These are phyloP conservation scores for Phoxinus dragarum DNA, from an alignment of 2,797 vertebrate genomes.

Conservation along the genomic window DNA sequence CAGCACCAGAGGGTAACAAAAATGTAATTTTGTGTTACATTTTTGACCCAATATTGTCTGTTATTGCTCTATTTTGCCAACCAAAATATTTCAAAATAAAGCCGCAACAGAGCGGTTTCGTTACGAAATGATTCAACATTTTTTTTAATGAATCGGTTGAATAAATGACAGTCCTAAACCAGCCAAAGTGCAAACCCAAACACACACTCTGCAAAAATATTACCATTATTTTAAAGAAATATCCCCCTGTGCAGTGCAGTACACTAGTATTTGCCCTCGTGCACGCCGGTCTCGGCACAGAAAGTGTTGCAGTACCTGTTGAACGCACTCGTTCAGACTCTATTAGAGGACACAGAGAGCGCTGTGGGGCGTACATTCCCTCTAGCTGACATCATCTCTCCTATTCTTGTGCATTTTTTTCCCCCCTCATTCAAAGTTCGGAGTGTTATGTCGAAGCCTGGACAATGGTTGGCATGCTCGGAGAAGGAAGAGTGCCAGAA, in stretches of 20 bases:
- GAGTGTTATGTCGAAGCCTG: conserved; percentile 44
- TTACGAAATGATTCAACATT: too few relatives aligned
- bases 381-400: conserved; percentile 68
- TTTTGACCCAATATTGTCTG: too few relatives aligned
- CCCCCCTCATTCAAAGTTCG: conserved; percentile 51
- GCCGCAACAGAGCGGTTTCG: too few relatives aligned
- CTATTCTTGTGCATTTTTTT: conserved; percentile 48
- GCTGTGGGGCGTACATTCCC: conserved; percentile 65
- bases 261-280: background rate
- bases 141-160: too few relatives aligned
- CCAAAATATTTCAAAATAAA: too few relatives aligned
- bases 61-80: too few relatives aligned
- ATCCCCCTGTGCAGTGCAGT: background rate
- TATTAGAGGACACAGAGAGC: conserved; percentile 47
- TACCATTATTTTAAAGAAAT: background rate
- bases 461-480: conserved; percentile 66
- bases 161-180: background rate
- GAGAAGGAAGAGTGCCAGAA: conserved; percentile 48
- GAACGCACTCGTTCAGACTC: conserved; percentile 17
- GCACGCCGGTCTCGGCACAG: background rate
- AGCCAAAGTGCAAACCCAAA: background rate
- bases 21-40: too few relatives aligned
- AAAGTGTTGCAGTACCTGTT: conserved; percentile 11
- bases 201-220: background rate
- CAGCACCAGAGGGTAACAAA: too few relatives aligned